phyloP scores from a whole-genome alignment of 30 jellyfish, hydroid and myxozoan species.

The Aurelia aurita complex sp. Pacific region DNA sequence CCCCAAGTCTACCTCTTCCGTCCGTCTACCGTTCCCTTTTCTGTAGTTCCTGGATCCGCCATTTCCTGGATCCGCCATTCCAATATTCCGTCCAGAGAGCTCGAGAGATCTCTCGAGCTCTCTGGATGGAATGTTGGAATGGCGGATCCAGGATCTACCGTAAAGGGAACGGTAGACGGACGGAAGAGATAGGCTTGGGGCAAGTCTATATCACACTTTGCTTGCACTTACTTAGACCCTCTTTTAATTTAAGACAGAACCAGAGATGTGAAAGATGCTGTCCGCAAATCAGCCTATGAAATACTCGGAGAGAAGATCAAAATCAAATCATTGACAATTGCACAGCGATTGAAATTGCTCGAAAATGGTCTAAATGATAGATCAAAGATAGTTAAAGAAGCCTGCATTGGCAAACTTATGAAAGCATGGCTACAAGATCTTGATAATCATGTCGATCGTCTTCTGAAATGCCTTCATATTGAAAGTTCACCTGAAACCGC shows the following conservation, averaged over 20 bases:
- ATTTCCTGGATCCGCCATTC: too few relatives aligned
- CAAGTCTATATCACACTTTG: too few relatives aligned
- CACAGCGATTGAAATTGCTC: constrained; percentile 78
- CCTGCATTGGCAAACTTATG: constrained; percentile 67
- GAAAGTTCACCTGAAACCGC: constrained; percentile 86
- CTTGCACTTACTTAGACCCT: too few relatives aligned
- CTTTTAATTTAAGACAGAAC: constrained; percentile 62
- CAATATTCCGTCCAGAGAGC: too few relatives aligned
- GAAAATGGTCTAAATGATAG: constrained; percentile 84
- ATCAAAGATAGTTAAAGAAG: constrained; percentile 71
- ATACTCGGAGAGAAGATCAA: constrained; percentile 76
- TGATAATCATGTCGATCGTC: constrained; percentile 50
- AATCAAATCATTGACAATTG: constrained; percentile 85
- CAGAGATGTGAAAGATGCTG: constrained; percentile 83
- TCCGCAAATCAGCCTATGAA: constrained; percentile 84
- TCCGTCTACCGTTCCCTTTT: too few relatives aligned
- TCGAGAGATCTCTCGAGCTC: too few relatives aligned
- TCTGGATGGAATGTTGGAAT: too few relatives aligned
- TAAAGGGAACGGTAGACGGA: too few relatives aligned
- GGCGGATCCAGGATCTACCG: too few relatives aligned
- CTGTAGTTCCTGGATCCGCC: too few relatives aligned
- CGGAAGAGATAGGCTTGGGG: too few relatives aligned
- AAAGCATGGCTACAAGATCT: constrained; percentile 80
- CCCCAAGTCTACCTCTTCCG: too few relatives aligned
- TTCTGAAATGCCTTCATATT: constrained; percentile 84